Conservation (phyloP, 2,797 vertebrate genomes). For the Microctenopoma stevenorrisi region DNA sequence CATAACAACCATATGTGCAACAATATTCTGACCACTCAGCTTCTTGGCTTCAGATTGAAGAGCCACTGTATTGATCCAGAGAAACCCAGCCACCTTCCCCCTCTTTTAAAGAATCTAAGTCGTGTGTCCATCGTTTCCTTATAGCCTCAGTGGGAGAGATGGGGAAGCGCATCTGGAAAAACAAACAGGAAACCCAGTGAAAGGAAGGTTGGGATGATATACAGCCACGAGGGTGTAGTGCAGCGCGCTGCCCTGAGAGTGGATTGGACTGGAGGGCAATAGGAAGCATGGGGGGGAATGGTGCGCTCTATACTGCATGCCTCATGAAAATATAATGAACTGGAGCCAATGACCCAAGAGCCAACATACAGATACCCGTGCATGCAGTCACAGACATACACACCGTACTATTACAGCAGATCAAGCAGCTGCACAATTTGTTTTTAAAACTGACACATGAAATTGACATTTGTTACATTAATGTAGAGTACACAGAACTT, state of each 20-base stretch:
- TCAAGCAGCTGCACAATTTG: conserved; percentile 20
- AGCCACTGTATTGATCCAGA: conserved; percentile 73
- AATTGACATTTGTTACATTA: too few relatives aligned
- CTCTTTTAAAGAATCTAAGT: conserved; percentile 59
- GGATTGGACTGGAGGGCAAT: conserved; percentile 65
- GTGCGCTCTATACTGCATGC: conserved; percentile 72
- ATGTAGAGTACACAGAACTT: too few relatives aligned
- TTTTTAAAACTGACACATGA: too few relatives aligned
- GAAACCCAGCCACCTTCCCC: conserved; percentile 41
- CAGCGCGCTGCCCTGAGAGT: conserved; percentile 58
- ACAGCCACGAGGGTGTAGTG: conserved; percentile 67
- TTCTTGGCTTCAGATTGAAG: conserved; percentile 69
- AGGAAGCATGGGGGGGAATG: conserved; percentile 46
- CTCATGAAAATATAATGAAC: conserved; percentile 85
- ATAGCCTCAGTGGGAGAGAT: conserved; percentile 73
- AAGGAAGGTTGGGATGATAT: conserved; percentile 77
- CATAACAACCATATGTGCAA: conserved; percentile 67
- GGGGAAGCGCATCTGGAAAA: conserved; percentile 81
- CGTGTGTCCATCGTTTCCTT: conserved; percentile 68
- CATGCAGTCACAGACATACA: conserved; percentile 17
- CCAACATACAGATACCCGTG: conserved; percentile 44
- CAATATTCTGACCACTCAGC: conserved; percentile 66
- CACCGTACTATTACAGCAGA: conserved; percentile 2
- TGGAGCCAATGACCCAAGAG: conserved; percentile 60
- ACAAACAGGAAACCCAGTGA: conserved; percentile 79